Percentiles rank a stretch among this genome's conserved stretches.
phyloP scores from a whole-genome alignment of 2,113 vertebrate species.

The Bambusicola thoracicus region DNA sequence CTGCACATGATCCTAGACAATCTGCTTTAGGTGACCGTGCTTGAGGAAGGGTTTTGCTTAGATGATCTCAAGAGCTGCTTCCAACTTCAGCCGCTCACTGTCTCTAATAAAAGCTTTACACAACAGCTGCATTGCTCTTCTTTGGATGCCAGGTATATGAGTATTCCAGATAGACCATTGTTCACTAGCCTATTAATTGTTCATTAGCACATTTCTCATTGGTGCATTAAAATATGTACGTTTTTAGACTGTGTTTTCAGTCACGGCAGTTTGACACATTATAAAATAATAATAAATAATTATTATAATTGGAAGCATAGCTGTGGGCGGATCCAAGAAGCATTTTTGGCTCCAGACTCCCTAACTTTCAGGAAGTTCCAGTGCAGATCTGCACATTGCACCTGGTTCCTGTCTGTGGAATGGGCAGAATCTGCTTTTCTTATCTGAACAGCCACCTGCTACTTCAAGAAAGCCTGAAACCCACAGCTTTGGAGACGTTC shows the following conservation, averaged over 20 bases:
- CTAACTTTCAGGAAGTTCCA: constrained; percentile 62
- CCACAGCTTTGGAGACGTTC: neutral
- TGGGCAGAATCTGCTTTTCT: constrained; percentile 49
- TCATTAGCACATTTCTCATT: neutral
- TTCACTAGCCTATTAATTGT: neutral
- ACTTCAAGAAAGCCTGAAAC: constrained; percentile 15
- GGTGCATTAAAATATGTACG: neutral
- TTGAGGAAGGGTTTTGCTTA: neutral
- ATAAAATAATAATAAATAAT: neutral
- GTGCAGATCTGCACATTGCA: constrained; percentile 58
- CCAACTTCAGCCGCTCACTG: neutral
- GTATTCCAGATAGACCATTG: neutral
- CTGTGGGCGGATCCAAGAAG: constrained; percentile 26
- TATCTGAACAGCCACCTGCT: constrained; percentile 64
- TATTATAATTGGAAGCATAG: neutral
- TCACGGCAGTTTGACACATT: neutral
- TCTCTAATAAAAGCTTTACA: neutral
- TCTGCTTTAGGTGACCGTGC: neutral
- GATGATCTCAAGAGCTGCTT: neutral
- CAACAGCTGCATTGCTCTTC: neutral
- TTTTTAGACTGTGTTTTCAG: neutral
- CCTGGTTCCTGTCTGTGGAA: constrained; percentile 69
- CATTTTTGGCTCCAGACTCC: constrained; percentile 43
- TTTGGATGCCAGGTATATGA: neutral
- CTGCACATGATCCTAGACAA: neutral